A percentile compares a stretch with the other conserved stretches of the same genome.
Evolutionary conservation across 2,888 invertebrate species (phyloP).

Genomic region (Nebria brevicollis): DNA sequence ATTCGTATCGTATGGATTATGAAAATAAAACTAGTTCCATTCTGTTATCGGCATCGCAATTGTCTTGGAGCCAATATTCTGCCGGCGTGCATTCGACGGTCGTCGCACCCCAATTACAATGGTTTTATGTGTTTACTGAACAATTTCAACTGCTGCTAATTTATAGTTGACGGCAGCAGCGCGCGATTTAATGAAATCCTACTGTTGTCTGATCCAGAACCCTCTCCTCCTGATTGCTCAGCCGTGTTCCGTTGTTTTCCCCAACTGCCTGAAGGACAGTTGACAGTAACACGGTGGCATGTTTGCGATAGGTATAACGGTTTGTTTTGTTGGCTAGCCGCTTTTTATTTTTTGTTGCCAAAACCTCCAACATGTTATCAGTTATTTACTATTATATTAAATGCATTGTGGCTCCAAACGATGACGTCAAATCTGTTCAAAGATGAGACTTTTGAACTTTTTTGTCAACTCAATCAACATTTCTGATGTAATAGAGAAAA

Average conservation of each 20-base stretch:
- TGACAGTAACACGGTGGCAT: neutral
- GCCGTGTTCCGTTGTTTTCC: neutral
- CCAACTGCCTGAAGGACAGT: conserved; percentile 8
- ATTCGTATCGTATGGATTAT: neutral
- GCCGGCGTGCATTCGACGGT: neutral
- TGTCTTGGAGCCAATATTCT: neutral
- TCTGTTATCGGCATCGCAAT: neutral
- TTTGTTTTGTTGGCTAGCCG: neutral
- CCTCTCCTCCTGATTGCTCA: neutral
- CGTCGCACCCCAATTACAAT: conserved; percentile 36
- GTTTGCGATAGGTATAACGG: neutral
- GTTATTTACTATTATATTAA: no score
- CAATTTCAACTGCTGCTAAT: conserved; percentile 41
- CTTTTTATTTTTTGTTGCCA: no score
- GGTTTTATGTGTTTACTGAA: conserved; percentile 44
- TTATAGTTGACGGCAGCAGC: conserved; percentile 25
- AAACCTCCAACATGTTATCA: no score
- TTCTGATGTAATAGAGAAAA: neutral
- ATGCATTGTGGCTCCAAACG: no score
- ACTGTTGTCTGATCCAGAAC: neutral
- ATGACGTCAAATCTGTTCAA: neutral
- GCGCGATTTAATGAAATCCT: neutral
- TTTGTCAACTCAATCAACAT: neutral
- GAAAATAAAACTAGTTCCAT: neutral
- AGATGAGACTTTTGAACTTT: neutral